Percentiles rank a stretch among this genome's conserved stretches.
Conservation (phyloP, 2,113 vertebrate genomes). For the Mormoops blainvillei region DNA sequence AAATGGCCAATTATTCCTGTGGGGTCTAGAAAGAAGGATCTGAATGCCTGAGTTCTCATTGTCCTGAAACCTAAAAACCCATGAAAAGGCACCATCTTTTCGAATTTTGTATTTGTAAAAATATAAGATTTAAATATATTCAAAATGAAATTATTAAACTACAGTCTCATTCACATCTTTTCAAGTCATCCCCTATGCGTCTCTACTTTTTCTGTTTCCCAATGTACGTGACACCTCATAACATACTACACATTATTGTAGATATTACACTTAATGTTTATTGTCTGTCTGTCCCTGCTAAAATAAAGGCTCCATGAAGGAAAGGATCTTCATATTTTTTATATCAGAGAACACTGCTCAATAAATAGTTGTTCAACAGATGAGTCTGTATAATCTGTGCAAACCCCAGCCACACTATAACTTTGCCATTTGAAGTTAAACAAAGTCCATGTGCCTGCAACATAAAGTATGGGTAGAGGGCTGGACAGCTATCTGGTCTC, state of each 20-base stretch:
- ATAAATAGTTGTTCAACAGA: background rate
- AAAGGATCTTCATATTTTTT: background rate
- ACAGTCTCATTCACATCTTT: background rate
- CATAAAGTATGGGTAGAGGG: background rate
- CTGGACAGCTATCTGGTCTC: background rate
- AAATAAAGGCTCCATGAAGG: background rate
- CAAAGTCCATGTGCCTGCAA: background rate
- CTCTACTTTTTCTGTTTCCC: background rate
- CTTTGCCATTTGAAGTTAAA: background rate
- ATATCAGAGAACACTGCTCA: background rate
- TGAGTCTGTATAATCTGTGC: background rate
- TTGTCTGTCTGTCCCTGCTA: background rate
- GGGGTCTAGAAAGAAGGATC: background rate
- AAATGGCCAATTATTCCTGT: background rate
- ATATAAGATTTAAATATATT: background rate
- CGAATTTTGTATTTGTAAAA: background rate
- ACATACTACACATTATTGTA: background rate
- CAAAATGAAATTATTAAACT: background rate
- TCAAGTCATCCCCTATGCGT: background rate
- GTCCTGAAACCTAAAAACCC: background rate
- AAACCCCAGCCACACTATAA: background rate
- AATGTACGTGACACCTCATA: background rate
- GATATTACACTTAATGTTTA: background rate
- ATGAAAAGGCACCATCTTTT: background rate
- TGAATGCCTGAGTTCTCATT: background rate